Evolutionary conservation across 2,113 vertebrate species (phyloP).

Genomic region (Marmota flaviventris): DNA sequence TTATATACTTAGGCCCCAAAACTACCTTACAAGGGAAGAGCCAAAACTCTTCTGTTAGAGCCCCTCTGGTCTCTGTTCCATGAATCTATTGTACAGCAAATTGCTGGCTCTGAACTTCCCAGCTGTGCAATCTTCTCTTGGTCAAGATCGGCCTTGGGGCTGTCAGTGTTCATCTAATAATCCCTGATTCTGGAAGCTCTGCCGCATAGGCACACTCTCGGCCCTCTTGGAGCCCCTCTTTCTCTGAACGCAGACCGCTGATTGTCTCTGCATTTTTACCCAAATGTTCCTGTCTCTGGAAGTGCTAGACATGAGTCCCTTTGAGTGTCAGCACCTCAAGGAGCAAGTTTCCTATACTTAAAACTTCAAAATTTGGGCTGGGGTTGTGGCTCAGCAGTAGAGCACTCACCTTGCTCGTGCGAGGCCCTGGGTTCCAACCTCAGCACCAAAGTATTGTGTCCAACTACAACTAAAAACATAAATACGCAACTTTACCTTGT

Average conservation of each 20-base stretch:
- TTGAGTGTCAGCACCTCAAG: background rate
- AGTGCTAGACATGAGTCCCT: background rate
- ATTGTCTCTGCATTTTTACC: background rate
- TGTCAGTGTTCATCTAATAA: background rate
- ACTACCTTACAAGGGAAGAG: background rate
- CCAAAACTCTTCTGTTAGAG: background rate
- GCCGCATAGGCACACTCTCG: background rate
- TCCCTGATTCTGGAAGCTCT: background rate
- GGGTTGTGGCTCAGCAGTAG: too few relatives aligned
- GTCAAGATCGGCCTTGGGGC: background rate
- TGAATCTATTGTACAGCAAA: background rate
- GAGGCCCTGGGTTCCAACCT: too few relatives aligned
- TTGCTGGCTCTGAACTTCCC: background rate
- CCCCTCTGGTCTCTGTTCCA: accelerated
- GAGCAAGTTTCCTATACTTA: background rate
- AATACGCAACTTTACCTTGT: too few relatives aligned
- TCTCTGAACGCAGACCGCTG: too few relatives aligned
- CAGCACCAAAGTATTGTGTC: too few relatives aligned
- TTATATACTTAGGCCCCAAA: background rate
- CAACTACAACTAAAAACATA: too few relatives aligned
- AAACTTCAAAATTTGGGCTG: background rate
- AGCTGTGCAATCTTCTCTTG: background rate
- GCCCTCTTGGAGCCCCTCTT: background rate
- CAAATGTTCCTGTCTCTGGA: background rate
- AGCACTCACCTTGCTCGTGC: too few relatives aligned